Base-by-base conservation (phyloP, 2,888 invertebrate species). In the Sarcophaga rosellei region DNA sequence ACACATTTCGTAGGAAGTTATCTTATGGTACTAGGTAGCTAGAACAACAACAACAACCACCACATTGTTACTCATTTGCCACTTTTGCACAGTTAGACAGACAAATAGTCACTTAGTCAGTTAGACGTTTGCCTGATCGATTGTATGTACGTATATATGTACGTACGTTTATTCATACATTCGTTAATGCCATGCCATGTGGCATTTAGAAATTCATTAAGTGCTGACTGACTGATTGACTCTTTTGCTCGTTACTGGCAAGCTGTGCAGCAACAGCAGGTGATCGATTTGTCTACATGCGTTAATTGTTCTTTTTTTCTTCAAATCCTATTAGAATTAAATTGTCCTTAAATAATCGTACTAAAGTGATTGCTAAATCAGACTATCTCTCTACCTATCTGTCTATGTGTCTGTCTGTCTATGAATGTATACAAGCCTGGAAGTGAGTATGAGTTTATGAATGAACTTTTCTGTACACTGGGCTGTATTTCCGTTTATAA, bases 321-420 rank as follows among this genome's bases (percentile, higher is more conserved):
- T 76, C 53, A 84, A 86, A 86, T 86, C 81, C 86, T 84, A 86
- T 86, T 86, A 84, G 81, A 81, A 86, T 78, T 63, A 83, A 86
- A 83, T 83, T 86, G 74, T 63, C 66, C 25, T 72, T 73, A 77
- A 77, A 72, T 72, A 77, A 82, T 72, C 65, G 47, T 53, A n/a
- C 15, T n/a, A 20, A 23, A n/a, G 6, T 61, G 53, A 74, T 53
- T 44, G 63, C 15, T 69, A 12, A 5, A 23, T 20, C 20, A 35
- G 8, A 35, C 35, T 35, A 35, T 35, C 35, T 35, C 35, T 35
- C 8, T 35, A 35, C 8, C 0, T 35, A 25, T 4, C 3, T 25
- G 4, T 25, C 25, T 25, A 8, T 47, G 8, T 68, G 47, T 20
- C 35, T 69, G 59, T 62, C 57, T 62, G 61, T n/a, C 12, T 53